Evolutionary conservation across 2,888 invertebrate genomes (phyloP).

Genomic region (Dicycla oo): DNA sequence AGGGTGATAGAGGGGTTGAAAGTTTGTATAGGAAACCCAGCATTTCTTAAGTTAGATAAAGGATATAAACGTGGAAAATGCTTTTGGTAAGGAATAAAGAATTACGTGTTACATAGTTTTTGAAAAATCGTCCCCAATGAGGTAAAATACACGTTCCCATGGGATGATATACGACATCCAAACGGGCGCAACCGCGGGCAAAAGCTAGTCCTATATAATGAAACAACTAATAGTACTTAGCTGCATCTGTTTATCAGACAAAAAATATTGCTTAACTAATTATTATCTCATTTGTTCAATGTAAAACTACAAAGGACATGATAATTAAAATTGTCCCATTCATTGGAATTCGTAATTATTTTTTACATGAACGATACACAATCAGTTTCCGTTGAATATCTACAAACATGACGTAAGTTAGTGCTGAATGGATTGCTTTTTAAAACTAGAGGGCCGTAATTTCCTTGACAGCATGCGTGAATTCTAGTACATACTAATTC

Average conservation of each 20-base stretch:
- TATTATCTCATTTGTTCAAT: not conserved
- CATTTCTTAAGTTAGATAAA: too few relatives aligned
- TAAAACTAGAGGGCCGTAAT: not conserved
- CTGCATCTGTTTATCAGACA: conserved; percentile 14
- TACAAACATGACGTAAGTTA: not conserved
- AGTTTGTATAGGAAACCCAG: too few relatives aligned
- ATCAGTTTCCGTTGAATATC: conserved; percentile 40
- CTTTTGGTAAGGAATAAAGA: too few relatives aligned
- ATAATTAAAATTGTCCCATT: conserved; percentile 26
- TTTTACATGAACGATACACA: conserved; percentile 21
- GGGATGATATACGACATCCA: too few relatives aligned
- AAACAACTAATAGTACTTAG: not conserved
- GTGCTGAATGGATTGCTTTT: not conserved
- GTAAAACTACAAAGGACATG: not conserved
- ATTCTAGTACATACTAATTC: not conserved
- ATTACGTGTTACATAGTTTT: too few relatives aligned
- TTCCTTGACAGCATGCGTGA: not conserved
- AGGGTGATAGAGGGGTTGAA: too few relatives aligned
- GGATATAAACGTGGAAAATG: too few relatives aligned
- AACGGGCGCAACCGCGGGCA: too few relatives aligned
- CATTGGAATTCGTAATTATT: conserved; percentile 1
- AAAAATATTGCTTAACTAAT: not conserved
- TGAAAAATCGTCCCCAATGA: too few relatives aligned
- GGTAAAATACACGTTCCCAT: too few relatives aligned
- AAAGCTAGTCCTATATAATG: too few relatives aligned